These are phyloP conservation scores for Rhinoderma darwinii DNA, from an alignment of 2,113 vertebrate genomes.

Conservation along the genomic window DNA sequence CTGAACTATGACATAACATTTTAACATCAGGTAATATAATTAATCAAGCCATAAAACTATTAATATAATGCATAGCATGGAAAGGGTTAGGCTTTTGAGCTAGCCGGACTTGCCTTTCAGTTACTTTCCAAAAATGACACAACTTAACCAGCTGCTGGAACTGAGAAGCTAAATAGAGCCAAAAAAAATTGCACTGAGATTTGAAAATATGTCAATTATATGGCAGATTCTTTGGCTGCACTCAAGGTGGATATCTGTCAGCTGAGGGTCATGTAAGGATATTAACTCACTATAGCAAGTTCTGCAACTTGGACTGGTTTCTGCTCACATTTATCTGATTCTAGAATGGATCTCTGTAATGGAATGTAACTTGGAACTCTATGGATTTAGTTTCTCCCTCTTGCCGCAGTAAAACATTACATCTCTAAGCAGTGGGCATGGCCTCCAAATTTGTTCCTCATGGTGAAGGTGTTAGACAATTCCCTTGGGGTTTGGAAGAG, in stretches of 20 bases:
- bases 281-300: constrained; percentile 39
- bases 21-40: not conserved
- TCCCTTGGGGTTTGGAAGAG: not conserved
- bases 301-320: not conserved
- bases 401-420: not conserved
- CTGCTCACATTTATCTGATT: not conserved
- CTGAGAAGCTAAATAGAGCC: constrained; percentile 29
- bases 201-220: constrained; percentile 54
- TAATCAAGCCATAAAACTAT: not conserved
- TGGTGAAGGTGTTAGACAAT: constrained; percentile 15
- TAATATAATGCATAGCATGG: not conserved
- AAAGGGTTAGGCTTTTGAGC: constrained; percentile 14
- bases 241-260: constrained; percentile 51
- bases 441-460: constrained; percentile 6
- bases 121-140: constrained; percentile 46
- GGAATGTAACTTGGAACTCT: not conserved
- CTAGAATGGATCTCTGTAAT: not conserved
- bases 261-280: constrained; percentile 53
- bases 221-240: constrained; percentile 54
- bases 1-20: not conserved
- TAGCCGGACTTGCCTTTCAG: not conserved
- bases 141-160: constrained; percentile 52
- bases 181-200: constrained; percentile 54
- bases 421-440: not conserved
- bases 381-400: not conserved